phyloP scores from a whole-genome alignment of 2,888 invertebrate species.

The Podabrus alpinus region DNA sequence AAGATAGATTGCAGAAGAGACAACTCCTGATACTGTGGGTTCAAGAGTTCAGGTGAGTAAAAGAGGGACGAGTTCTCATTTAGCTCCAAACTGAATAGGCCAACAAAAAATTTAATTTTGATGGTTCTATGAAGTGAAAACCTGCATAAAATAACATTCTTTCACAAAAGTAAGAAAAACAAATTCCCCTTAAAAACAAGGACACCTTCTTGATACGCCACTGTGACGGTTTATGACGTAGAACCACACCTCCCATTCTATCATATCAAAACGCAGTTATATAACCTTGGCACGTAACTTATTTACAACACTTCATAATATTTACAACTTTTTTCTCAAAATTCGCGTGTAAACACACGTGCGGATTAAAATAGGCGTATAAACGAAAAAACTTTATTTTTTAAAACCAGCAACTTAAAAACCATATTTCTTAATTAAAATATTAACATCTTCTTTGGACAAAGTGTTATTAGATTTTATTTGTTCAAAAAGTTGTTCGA shows the following conservation, averaged over 20 bases:
- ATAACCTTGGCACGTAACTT: not conserved
- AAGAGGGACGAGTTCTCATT: no score
- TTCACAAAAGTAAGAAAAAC: no score
- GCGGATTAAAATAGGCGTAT: not conserved
- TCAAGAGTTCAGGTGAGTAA: no score
- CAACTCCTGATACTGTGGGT: no score
- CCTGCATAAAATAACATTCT: no score
- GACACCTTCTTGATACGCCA: not conserved
- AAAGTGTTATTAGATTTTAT: conserved; percentile 43
- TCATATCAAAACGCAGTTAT: not conserved
- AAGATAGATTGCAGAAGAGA: no score
- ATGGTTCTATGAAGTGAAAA: not conserved
- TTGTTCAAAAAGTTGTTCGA: conserved; percentile 51
- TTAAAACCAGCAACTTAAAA: conserved; percentile 39
- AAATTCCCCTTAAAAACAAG: not conserved
- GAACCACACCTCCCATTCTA: not conserved
- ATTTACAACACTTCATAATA: not conserved
- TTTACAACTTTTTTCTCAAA: not conserved
- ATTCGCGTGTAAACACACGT: not conserved
- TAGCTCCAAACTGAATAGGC: no score
- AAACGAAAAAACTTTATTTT: not conserved
- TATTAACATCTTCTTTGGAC: conserved; percentile 46
- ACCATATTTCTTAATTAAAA: conserved; percentile 51
- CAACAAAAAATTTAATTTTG: no score
- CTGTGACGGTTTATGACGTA: not conserved